Evolutionary conservation across 2,113 vertebrate genomes (phyloP).

Genomic region (Oryzias woworae): DNA sequence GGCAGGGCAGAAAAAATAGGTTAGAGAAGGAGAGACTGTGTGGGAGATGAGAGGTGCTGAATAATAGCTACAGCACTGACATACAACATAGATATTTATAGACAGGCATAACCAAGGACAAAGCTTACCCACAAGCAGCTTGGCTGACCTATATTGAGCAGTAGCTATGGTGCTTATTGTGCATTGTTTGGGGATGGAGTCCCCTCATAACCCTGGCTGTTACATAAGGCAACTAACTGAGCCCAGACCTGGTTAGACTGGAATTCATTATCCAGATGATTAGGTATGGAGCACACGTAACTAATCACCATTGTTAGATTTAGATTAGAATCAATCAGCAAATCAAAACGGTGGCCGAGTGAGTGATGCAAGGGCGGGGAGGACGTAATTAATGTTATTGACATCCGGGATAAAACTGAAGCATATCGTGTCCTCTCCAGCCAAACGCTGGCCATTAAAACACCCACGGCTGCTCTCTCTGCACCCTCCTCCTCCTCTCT

Average conservation of each 20-base stretch:
- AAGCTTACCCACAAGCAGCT: constrained; percentile 46
- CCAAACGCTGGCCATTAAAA: constrained; percentile 42
- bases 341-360: constrained; percentile 15
- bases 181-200: constrained; percentile 48
- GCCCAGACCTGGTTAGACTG: constrained; percentile 38
- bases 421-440: constrained; percentile 16
- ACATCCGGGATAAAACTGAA: constrained; percentile 28
- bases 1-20: constrained; percentile 30
- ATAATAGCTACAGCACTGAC: constrained; percentile 48
- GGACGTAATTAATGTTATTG: constrained; percentile 36
- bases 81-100: constrained; percentile 66
- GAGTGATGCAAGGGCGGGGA: constrained; percentile 12
- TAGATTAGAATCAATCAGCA: constrained; percentile 35
- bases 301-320: constrained; percentile 1
- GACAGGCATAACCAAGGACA: constrained; percentile 50
- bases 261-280: constrained; percentile 36
- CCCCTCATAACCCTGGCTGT: constrained; percentile 19
- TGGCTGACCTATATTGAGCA: constrained; percentile 42
- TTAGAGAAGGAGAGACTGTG: constrained; percentile 25
- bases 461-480: constrained; percentile 29
- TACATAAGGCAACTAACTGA: constrained; percentile 43
- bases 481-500: constrained; percentile 16
- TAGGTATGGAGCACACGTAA: constrained; percentile 17
- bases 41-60: constrained; percentile 40
- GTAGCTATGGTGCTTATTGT: constrained; percentile 35